Evolutionary conservation across 1,140 invertebrate species (phyloP).

Genomic region (Nautilus pompilius): DNA sequence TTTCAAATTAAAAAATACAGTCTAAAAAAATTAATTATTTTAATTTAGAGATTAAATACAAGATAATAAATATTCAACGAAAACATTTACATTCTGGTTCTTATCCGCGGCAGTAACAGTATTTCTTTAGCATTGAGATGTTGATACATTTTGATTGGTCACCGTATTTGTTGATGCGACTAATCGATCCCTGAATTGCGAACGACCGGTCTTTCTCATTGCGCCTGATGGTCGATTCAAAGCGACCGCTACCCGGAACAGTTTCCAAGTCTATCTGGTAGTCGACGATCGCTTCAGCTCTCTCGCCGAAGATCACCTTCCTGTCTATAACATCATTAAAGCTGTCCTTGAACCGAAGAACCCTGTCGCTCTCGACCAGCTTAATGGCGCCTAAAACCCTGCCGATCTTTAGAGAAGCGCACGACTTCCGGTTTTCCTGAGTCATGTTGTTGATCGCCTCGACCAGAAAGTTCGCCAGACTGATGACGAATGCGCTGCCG

Average conservation of each 20-base stretch:
- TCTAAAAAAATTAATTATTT: no score
- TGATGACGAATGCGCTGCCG: no score
- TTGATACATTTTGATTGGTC: conserved; percentile 20
- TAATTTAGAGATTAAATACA: no score
- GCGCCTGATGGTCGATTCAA: conserved; percentile 23
- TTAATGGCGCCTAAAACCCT: conserved; percentile 31
- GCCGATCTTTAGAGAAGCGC: no score
- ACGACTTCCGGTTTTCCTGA: no score
- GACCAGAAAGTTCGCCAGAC: no score
- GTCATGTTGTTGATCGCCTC: no score
- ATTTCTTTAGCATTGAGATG: conserved; percentile 14
- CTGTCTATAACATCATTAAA: no score
- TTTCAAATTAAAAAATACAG: no score
- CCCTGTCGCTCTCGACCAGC: conserved; percentile 35
- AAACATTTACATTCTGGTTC: no score
- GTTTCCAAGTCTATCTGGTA: conserved; percentile 19
- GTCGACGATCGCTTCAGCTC: conserved; percentile 4
- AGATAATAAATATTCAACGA: no score
- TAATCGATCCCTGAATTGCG: conserved; percentile 17
- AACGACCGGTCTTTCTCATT: not conserved
- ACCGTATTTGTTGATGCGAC: conserved; percentile 25
- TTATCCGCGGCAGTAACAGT: conserved; percentile 16
- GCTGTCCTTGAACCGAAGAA: conserved; percentile 23
- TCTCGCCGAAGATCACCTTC: conserved; percentile 6
- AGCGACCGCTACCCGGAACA: conserved; percentile 18